Evolutionary conservation across 2,113 vertebrate species (phyloP), one percentile per base, ranked within the genome.

Genomic region (Chloropsis hardwickii): DNA sequence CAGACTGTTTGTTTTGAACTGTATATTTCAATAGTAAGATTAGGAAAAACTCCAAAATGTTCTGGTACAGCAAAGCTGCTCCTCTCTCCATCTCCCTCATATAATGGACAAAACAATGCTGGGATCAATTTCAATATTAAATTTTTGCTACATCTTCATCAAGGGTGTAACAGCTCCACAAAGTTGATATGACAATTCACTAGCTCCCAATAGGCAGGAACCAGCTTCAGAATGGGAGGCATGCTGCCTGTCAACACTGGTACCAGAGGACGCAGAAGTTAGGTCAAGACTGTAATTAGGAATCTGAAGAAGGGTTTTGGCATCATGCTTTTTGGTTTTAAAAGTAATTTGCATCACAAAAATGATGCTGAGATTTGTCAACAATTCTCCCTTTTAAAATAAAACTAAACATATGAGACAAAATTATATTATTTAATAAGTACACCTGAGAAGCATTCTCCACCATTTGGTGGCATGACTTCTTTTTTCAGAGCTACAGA

Each of bases 181-280:
- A 93, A 96, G 86, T 56, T 90, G 84, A 86, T 71, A 89, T 2
- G 8, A 97, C 27, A 65, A 92, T 92, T 97, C 94, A 96, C 94
- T 90, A 97, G 88, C 91, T 97, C 79, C 51, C 88, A 88, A 88
- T 33, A 92, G 92, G 88, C 51, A 97, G 71, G 89, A 97, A 95
- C 71, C 81, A 88, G 79, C 87, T 96, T 94, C 28, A 53, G 94
- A 95, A 88, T 78, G 69, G 76, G 67, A 72, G 72, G 66, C 54
- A 74, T 33, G 92, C 95, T 97, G 95, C 95, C 91, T 96, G 90
- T 91, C 94, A 97, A 97, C 97, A 92, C 62, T 81, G 90, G 91
- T 91, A 54, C 69, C 65, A 57, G 81, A 97, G 54, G 86, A 97
- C 92, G 94, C 16, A 14, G 81, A 16, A 8, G 73, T 81, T 93